Conservation (phyloP, 1,140 invertebrate genomes). For the Magallana angulata region DNA sequence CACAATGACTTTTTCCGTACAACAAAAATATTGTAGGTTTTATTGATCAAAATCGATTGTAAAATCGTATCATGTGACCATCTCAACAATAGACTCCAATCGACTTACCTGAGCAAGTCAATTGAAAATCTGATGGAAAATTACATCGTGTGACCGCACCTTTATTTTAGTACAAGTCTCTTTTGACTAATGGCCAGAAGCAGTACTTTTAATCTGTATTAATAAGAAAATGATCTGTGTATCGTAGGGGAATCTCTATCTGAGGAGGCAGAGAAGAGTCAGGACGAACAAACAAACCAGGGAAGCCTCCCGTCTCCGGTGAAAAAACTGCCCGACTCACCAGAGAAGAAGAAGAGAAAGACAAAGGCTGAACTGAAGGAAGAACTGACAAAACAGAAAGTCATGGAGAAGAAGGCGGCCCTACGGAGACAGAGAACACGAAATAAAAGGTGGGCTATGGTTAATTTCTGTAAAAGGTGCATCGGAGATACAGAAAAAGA, state of each 20-base stretch:
- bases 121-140: too few relatives aligned
- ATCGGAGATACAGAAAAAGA: neutral
- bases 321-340: constrained; percentile 44
- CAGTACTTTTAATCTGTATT: too few relatives aligned
- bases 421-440: constrained; percentile 74
- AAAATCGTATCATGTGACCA: too few relatives aligned
- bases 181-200: too few relatives aligned
- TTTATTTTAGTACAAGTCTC: too few relatives aligned
- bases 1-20: too few relatives aligned
- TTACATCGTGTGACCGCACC: too few relatives aligned
- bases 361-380: constrained; percentile 76
- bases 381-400: constrained; percentile 76
- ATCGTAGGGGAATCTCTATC: neutral
- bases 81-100: too few relatives aligned
- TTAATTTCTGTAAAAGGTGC: neutral
- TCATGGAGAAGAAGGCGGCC: constrained; percentile 74
- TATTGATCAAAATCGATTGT: too few relatives aligned
- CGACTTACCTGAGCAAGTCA: too few relatives aligned
- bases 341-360: constrained; percentile 66
- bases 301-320: constrained; percentile 23
- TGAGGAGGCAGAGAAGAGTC: constrained; percentile 32
- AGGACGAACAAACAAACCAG: constrained; percentile 39
- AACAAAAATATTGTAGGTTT: too few relatives aligned
- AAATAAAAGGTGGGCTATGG: constrained; percentile 66
- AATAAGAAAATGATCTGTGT: neutral